These are phyloP conservation scores for Saimiri boliviensis DNA, from an alignment of 2,113 vertebrate species.

Conservation along the genomic window DNA sequence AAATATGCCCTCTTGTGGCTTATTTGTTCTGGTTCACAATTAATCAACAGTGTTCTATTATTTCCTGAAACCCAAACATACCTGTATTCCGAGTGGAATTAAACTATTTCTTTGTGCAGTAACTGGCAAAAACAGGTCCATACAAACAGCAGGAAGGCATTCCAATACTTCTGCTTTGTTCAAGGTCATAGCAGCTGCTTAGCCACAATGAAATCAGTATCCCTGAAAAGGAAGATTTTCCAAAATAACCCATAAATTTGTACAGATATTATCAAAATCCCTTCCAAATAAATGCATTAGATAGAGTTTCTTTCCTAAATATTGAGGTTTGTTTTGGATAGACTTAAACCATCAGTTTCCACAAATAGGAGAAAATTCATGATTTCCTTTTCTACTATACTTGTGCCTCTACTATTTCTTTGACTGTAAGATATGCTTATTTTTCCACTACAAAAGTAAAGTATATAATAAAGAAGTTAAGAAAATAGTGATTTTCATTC, in stretches of 20 bases:
- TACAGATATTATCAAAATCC: conserved; percentile 62
- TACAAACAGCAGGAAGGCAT: conserved; percentile 27
- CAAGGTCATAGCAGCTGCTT: conserved; percentile 55
- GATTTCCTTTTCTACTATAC: conserved; percentile 48
- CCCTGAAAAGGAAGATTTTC: conserved; percentile 40
- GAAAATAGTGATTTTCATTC: conserved; percentile 39
- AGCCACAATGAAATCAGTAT: conserved; percentile 52
- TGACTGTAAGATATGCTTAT: conserved; percentile 2
- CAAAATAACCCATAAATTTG: conserved; percentile 52
- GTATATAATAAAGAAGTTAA: conserved; percentile 16
- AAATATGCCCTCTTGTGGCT: conserved; percentile 85
- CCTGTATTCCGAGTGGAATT: conserved; percentile 65
- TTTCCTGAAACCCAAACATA: conserved; percentile 61
- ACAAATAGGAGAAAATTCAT: conserved; percentile 61
- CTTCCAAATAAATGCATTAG: conserved; percentile 67
- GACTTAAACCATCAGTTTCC: conserved; percentile 45
- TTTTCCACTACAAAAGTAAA: conserved; percentile 47
- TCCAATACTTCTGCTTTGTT: conserved; percentile 51
- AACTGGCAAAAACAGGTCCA: neutral
- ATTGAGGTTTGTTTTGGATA: conserved; percentile 66
- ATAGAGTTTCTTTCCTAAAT: conserved; percentile 73
- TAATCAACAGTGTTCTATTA: conserved; percentile 52
- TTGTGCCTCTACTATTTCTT: conserved; percentile 34
- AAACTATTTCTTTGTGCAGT: conserved; percentile 63
- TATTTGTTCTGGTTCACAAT: conserved; percentile 69